Evolutionary conservation across 2,888 invertebrate species (phyloP).

Genomic region (Caenorhabditis sp.): DNA sequence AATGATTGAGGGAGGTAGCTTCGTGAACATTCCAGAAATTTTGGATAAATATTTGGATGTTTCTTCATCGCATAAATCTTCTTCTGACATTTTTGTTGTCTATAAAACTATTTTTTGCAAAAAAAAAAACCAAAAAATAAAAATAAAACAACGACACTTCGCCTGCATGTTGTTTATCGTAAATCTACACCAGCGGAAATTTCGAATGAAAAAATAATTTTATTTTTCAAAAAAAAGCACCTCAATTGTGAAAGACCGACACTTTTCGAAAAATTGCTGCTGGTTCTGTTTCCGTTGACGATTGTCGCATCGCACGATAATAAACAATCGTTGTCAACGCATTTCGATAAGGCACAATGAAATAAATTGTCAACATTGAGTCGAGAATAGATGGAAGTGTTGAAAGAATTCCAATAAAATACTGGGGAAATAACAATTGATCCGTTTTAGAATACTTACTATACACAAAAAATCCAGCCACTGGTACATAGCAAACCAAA

Average conservation of each 20-base stretch:
- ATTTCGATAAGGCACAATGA: constrained; percentile 1
- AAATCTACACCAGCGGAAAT: neutral
- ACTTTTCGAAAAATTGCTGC: no score
- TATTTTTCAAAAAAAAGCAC: neutral
- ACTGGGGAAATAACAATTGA: constrained; percentile 19
- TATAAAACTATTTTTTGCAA: neutral
- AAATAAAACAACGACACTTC: neutral
- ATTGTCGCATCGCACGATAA: neutral
- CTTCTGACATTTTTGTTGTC: neutral
- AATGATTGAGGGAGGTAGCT: neutral
- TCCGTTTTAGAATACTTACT: constrained; percentile 16
- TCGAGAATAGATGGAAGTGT: constrained; percentile 18
- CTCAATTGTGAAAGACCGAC: neutral
- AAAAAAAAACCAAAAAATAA: neutral
- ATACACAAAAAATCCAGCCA: constrained; percentile 9
- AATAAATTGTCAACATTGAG: constrained; percentile 12
- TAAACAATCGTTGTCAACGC: neutral
- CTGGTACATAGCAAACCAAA: constrained; percentile 18
- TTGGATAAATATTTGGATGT: neutral
- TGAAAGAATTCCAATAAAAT: constrained; percentile 6
- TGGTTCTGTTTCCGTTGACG: no score
- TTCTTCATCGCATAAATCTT: neutral
- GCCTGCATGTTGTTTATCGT: neutral
- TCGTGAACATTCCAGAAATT: neutral
- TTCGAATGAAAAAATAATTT: neutral